Evolutionary conservation across 2,113 vertebrate genomes (phyloP), one percentile per base, ranked within the genome.

Genomic region (Oenanthe melanoleuca): DNA sequence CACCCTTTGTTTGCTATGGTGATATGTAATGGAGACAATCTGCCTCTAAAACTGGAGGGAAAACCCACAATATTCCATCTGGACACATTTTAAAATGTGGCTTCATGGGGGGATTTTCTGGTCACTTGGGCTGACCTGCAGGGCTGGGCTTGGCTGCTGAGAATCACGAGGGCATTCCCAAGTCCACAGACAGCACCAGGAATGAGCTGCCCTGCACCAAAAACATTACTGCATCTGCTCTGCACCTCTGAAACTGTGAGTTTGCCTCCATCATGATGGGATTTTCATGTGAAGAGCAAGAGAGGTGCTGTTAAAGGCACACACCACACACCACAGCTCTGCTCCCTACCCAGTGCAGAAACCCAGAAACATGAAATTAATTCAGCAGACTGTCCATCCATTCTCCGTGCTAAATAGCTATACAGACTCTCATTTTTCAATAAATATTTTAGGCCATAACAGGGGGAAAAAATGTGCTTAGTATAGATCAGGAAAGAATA

Each of bases 1-100:
- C 74, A 24, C 61, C 50, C 66, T 85, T 49, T 92, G 74, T 87
- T 91, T 65, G 11, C 45, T 61, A 7, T 8, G n/a, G 40, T 21
- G 5, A 75, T 15, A 17, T 45, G 47, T 21, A 61, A 84, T 26
- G 2, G 40, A 94, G 40, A 78, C 26, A 59, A 71, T 31, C 69
- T 18, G 1, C 8, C 87, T 71, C 53, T 74, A 49, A 88, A 86
- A 57, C 16, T 13, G 47, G 40, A 53, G 34, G 11, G 70, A 82
- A 87, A 70, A 9, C 1, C 6, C 9, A 11, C 34, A 44, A 16
- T 56, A 47, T 60, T 81, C 65, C 31, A 18, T 24, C 52, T 3
- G 13, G 4, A n/a, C 0, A 0, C 13, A 7, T n/a, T 71, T 77
- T 31, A 10, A 60, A 53, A 87, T 1, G 2, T 1, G 14, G 60